Evolutionary conservation across 2,113 vertebrate species (phyloP).

Genomic region (Nerophis lumbriciformis): DNA sequence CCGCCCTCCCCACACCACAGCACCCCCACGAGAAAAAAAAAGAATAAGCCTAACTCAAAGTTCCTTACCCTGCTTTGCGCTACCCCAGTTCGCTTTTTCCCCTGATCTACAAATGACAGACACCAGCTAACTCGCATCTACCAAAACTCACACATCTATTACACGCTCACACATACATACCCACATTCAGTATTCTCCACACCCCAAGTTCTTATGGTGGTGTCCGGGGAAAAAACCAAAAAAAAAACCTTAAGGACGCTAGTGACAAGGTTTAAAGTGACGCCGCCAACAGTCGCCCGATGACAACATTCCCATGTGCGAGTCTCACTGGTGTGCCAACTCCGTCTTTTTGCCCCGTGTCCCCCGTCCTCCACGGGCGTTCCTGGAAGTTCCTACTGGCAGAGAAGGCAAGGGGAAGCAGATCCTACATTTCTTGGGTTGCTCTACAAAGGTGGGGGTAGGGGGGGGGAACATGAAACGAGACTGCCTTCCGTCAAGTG

Average conservation of each 20-base stretch:
- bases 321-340: slow-evolving; percentile 16
- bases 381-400: slow-evolving; percentile 32
- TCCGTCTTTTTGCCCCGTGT: slow-evolving; percentile 29
- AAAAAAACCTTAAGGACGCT: slow-evolving; percentile 25
- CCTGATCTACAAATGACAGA: slow-evolving; percentile 63
- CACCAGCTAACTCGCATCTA: slow-evolving; percentile 58
- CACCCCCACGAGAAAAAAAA: slow-evolving; percentile 22
- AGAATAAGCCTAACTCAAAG: slow-evolving; percentile 38
- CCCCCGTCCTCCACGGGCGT: slow-evolving; percentile 28
- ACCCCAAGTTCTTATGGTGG: slow-evolving; percentile 34
- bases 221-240: not conserved
- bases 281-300: slow-evolving; percentile 15
- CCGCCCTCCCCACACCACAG: slow-evolving; percentile 11
- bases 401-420: slow-evolving; percentile 39
- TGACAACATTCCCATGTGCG: slow-evolving; percentile 11
- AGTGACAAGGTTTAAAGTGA: slow-evolving; percentile 43
- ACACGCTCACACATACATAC: slow-evolving; percentile 36
- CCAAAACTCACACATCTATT: slow-evolving; percentile 60
- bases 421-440: slow-evolving; percentile 40
- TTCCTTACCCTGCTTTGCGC: slow-evolving; percentile 55
- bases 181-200: slow-evolving; percentile 46
- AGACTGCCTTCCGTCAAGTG: slow-evolving; percentile 25
- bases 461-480: slow-evolving; percentile 39
- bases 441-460: slow-evolving; percentile 29
- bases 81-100: slow-evolving; percentile 46